Evolutionary conservation across 2,797 vertebrate genomes (phyloP), one percentile per base, ranked within the genome.

Genomic region (Mergus octosetaceus): DNA sequence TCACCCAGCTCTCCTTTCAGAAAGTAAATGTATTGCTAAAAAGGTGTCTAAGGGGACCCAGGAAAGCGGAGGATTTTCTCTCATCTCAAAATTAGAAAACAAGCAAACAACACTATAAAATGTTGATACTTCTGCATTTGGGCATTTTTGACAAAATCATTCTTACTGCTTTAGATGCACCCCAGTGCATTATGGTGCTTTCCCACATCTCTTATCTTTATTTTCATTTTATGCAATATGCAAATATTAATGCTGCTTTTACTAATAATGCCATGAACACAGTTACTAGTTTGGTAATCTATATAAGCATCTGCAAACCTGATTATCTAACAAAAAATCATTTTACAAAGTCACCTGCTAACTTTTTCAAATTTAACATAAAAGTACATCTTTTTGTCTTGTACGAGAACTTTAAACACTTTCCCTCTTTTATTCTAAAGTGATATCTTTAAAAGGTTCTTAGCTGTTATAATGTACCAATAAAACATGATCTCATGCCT

Each of bases 231-330:
- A 57, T 32, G 41, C 28, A 85, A 64, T 74, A 86, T 92, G 54
- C 61, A 66, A 85, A 68, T 89, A 76, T 85, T 74, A 77, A 76
- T 53, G 43, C 56, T 82, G 38, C 53, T 79, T 22, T 83, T 87
- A 66, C 39, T 82, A 81, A 91, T 72, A 94, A 88, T 43, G 20
- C 22, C 84, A 80, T 76, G 60, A 91, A 89, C 76, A 86, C 11
- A 22, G 34, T 73, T 86, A 65, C 45, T 89, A 71, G 56, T 69
- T 68, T 73, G 15, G 41, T 87, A 87, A 93, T 87, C 79, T 62
- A 32, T 45, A 30, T 18, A 85, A 64, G 19, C 82, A 90, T 75
- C 75, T 75, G 64, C 20, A 96, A 91, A 91, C 72, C 21, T 70
- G 66, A 77, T 86, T 69, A 61, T 47, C 38, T 64, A 70, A 83